These are phyloP conservation scores for Cygnus olor DNA, from an alignment of 2,797 vertebrate species.

Conservation along the genomic window DNA sequence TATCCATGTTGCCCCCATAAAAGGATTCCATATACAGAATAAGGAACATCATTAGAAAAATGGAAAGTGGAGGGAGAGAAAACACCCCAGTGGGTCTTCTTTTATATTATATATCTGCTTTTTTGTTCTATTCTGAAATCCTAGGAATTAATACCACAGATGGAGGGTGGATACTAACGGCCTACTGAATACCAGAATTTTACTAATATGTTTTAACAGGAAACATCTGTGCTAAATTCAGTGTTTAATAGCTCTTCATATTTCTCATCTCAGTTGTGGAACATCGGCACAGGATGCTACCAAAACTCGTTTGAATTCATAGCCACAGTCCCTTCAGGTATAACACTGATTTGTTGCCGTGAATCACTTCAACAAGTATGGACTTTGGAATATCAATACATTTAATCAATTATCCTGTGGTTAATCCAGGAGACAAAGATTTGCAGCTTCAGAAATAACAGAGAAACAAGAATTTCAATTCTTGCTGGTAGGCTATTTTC, in stretches of 20 bases:
- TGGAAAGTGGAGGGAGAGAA: neutral
- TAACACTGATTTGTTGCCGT: neutral
- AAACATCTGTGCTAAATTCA: conserved; percentile 42
- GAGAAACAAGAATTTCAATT: neutral
- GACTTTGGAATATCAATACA: neutral
- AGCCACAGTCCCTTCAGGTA: neutral
- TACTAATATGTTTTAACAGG: neutral
- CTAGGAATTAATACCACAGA: neutral
- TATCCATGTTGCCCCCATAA: neutral
- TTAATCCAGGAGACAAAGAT: neutral
- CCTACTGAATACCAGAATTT: neutral
- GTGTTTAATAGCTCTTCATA: neutral
- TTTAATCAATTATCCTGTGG: neutral
- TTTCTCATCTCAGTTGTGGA: neutral
- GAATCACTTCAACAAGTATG: neutral
- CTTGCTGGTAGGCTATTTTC: neutral
- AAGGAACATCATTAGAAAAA: neutral
- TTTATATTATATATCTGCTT: neutral
- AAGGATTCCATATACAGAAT: conserved; percentile 9
- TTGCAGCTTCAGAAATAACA: neutral
- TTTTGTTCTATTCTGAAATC: neutral
- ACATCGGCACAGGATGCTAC: neutral
- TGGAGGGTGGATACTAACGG: neutral
- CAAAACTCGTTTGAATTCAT: neutral
- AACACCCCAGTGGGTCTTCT: neutral